Evolutionary conservation across 2,113 vertebrate species (phyloP).

Genomic region (Verasper variegatus): DNA sequence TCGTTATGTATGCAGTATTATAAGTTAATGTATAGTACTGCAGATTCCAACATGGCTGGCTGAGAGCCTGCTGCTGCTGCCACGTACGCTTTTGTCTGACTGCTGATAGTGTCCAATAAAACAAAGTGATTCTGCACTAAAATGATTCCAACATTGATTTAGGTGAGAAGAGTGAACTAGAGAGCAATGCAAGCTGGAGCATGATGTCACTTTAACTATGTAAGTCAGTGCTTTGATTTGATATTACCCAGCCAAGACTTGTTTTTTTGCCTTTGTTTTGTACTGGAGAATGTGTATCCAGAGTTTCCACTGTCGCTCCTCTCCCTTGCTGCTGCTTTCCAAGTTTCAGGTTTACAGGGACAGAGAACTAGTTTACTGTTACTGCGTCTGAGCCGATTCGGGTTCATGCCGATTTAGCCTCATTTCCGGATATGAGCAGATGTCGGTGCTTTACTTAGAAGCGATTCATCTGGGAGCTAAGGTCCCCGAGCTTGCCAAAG

Average conservation of each 20-base stretch:
- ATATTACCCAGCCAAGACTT: not conserved
- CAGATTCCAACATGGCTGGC: constrained; percentile 33
- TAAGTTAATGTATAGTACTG: not conserved
- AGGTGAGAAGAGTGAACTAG: constrained; percentile 2
- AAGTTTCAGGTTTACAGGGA: constrained; percentile 20
- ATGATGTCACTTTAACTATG: no score
- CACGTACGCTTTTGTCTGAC: constrained; percentile 15
- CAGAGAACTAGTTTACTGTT: constrained; percentile 25
- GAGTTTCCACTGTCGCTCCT: not conserved
- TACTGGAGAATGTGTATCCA: not conserved
- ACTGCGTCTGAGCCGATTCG: constrained; percentile 34
- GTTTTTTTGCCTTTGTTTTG: no score
- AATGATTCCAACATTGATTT: constrained; percentile 19
- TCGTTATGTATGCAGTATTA: not conserved
- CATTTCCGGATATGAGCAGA: constrained; percentile 56
- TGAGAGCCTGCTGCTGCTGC: not conserved
- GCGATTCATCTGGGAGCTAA: constrained; percentile 44
- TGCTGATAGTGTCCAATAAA: constrained; percentile 20
- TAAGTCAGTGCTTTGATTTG: not conserved
- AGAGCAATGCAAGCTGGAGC: not conserved
- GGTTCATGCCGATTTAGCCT: constrained; percentile 47
- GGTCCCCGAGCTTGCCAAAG: constrained; percentile 42
- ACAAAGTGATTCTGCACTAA: constrained; percentile 3
- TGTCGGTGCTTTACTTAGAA: constrained; percentile 51
- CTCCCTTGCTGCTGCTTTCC: not conserved